Percentiles rank a stretch among this genome's conserved stretches.
These are phyloP conservation scores for Botrylloides violaceus DNA, from an alignment of 23 tunicate genomes.

Conservation along the genomic window DNA sequence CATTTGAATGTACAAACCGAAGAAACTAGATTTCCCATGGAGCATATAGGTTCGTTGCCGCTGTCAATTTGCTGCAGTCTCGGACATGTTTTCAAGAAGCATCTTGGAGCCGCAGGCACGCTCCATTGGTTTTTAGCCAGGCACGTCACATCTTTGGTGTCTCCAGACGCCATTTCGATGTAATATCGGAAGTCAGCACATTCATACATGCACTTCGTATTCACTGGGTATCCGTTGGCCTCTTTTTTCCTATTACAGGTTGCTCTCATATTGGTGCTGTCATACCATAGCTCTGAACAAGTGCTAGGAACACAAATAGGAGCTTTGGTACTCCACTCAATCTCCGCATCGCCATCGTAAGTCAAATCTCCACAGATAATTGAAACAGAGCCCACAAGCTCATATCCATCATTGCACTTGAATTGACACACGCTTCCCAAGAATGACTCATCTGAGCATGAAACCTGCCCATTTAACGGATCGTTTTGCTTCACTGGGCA, in stretches of 20 bases:
- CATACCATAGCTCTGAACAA: constrained; percentile 9
- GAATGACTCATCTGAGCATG: neutral
- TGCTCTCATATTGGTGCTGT: neutral
- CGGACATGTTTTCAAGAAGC: constrained; percentile 4
- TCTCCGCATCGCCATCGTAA: constrained; percentile 4
- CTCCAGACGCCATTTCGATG: neutral
- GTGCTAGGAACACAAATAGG: constrained; percentile 7
- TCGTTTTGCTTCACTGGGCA: neutral
- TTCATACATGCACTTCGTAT: constrained; percentile 1
- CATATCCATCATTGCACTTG: constrained; percentile 15
- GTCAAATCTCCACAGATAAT: constrained; percentile 6
- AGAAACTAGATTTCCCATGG: neutral
- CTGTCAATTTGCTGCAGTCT: neutral
- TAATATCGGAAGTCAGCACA: neutral
- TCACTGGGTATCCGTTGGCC: constrained; percentile 6
- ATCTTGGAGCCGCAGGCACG: constrained; percentile 9
- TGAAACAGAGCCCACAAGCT: neutral
- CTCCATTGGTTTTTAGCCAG: constrained; percentile 8
- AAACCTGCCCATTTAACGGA: constrained; percentile 6
- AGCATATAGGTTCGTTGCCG: constrained; percentile 14
- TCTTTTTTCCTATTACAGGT: neutral
- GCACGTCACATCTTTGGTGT: constrained; percentile 7
- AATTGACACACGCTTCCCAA: constrained; percentile 15
- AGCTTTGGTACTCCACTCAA: constrained; percentile 10
- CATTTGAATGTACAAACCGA: constrained; percentile 6